Evolutionary conservation across 2,113 vertebrate genomes (phyloP).

Genomic region (Eonycteris spelaea): DNA sequence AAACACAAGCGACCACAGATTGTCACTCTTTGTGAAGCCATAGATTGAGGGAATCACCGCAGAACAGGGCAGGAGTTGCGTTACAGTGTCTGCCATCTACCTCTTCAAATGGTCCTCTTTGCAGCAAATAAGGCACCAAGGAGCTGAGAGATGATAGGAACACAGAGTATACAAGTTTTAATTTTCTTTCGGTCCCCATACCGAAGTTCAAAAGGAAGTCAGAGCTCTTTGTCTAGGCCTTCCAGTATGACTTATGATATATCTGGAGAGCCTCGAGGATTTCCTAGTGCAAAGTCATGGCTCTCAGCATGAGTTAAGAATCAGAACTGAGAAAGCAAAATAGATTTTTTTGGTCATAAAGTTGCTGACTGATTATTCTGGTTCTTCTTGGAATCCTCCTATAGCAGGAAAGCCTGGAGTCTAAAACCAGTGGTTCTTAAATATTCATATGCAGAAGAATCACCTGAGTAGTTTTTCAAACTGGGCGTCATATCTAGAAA

Average conservation of each 20-base stretch:
- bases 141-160: background rate
- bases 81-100: background rate
- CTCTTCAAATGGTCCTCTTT: background rate
- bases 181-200: background rate
- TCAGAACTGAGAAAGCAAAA: background rate
- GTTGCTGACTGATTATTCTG: background rate
- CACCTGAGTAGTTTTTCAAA: background rate
- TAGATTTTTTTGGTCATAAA: background rate
- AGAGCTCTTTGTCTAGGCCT: background rate
- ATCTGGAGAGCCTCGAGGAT: background rate
- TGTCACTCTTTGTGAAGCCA: background rate
- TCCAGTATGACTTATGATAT: background rate
- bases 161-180: background rate
- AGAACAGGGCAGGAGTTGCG: background rate
- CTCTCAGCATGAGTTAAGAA: background rate
- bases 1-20: background rate
- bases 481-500: background rate
- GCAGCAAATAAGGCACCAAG: background rate
- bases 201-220: background rate
- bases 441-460: background rate
- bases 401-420: background rate
- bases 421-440: background rate
- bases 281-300: background rate
- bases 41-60: background rate
- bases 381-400: background rate